Base-by-base conservation (phyloP, 2,797 vertebrate genomes). In the Tolypeutes matacus region DNA sequence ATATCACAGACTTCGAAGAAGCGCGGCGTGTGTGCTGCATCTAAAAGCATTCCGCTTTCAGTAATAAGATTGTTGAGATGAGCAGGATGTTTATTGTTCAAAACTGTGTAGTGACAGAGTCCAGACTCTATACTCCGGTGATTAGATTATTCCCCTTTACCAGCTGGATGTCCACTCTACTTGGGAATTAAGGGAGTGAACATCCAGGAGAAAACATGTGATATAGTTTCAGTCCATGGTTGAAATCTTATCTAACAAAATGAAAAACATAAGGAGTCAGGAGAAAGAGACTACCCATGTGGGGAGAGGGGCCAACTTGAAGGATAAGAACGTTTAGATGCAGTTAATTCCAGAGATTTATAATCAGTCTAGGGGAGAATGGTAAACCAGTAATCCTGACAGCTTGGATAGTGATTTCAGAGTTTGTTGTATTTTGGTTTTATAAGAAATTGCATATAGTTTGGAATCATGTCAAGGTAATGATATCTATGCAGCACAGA, bases 401-500 rank as follows among this genome's bases (percentile, higher is more conserved):
- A 88, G 83, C 6, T 31, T 60, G 25, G 36, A 88, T 67, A 56
- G 21, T 42, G 42, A 83, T 42, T 65, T 84, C 58, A 87, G 31
- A 42, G 11, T 89, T 84, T 89, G 31, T 27, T 86, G 65, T 80
- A 4, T 20, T 85, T 83, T 93, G 27, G 17, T 80, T 78, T 84
- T 85, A 81, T 27, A 89, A 8, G 17, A 90, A 90, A 8, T 53
- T n/a, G 3, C 56, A 39, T 46, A 60, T 0, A 34, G 23, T 80
- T 8, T 21, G 12, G 39, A 72, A 91, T 62, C 21, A n/a, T 46
- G 23, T 39, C 69, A 82, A 53, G 2, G 9, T 3, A 60, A 31
- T 60, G 23, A 34, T 78, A 83, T 3, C 14, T 42, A 1, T 18
- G 25, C 15, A 53, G 34, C 20, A 65, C 60, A 62, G 20, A 25